Evolutionary conservation across 2,113 vertebrate species (phyloP).

Genomic region (Pardalotus punctatus): DNA sequence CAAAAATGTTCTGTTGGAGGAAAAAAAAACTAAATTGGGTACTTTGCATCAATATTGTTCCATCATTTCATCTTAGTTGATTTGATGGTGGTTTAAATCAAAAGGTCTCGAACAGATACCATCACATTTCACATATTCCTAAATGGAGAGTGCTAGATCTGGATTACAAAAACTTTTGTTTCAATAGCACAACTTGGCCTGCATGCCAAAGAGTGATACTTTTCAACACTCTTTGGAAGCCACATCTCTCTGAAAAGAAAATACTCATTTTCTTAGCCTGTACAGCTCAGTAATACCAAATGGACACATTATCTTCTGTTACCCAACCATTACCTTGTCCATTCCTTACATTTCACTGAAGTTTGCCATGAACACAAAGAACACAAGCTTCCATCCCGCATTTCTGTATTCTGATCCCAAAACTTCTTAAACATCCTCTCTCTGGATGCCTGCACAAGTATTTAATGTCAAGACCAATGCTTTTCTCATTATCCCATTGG

Average conservation of each 20-base stretch:
- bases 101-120: neutral
- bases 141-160: neutral
- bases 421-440: neutral
- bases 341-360: neutral
- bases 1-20: neutral
- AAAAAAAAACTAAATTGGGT: neutral
- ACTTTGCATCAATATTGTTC: neutral
- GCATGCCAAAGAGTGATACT: neutral
- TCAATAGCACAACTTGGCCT: neutral
- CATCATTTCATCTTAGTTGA: neutral
- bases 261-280: neutral
- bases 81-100: neutral
- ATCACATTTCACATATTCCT: neutral
- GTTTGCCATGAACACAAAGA: neutral
- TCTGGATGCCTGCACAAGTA: neutral
- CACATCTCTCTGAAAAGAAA: neutral
- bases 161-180: neutral
- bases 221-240: neutral
- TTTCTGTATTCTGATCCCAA: neutral
- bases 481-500: slow-evolving; percentile 8
- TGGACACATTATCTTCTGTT: neutral
- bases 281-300: neutral
- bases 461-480: neutral
- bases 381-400: neutral
- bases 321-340: neutral